A percentile compares a stretch with the other conserved stretches of the same genome.
These are phyloP conservation scores for Pseudomugil tenellus DNA, from an alignment of 2,797 vertebrate genomes.

Conservation along the genomic window DNA sequence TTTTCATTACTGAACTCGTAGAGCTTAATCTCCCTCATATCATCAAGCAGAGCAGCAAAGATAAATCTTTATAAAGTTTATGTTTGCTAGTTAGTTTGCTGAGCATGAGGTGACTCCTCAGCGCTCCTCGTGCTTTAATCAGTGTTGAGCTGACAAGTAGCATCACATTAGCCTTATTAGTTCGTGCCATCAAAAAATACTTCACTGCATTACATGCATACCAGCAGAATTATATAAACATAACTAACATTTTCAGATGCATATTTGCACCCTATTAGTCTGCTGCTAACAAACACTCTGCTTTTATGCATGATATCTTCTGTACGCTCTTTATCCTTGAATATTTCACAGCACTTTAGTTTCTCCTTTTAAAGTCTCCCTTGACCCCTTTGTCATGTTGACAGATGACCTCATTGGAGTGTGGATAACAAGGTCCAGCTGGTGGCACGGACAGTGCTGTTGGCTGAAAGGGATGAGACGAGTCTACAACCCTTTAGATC, in stretches of 20 bases:
- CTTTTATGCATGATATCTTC: conserved; percentile 2
- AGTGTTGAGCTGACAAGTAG: conserved; percentile 38
- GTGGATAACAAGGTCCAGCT: conserved; percentile 70
- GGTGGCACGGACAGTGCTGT: conserved; percentile 33
- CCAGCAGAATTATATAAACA: conserved; percentile 36
- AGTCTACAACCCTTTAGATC: conserved; percentile 34
- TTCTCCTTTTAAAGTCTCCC: conserved; percentile 41
- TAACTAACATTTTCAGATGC: conserved; percentile 48
- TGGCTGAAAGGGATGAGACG: conserved; percentile 34
- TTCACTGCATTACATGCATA: conserved; percentile 28
- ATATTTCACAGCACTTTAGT: conserved; percentile 34
- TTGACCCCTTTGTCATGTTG: conserved; percentile 60
- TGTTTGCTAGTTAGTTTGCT: background rate
- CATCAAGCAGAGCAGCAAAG: conserved; percentile 57
- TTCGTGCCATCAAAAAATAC: conserved; percentile 31
- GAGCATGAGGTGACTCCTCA: background rate
- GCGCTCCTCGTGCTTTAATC: background rate
- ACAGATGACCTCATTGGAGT: conserved; percentile 57
- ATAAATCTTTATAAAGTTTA: conserved; percentile 8
- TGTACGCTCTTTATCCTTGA: conserved; percentile 23
- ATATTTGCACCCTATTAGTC: conserved; percentile 13
- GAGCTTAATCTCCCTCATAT: conserved; percentile 31
- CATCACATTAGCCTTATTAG: background rate
- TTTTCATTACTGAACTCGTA: conserved; percentile 45
- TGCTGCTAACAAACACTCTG: background rate